A percentile compares a stretch with the other conserved stretches of the same genome.
phyloP scores from a whole-genome alignment of 2,888 invertebrate genomes.

The Xestia c-nigrum region DNA sequence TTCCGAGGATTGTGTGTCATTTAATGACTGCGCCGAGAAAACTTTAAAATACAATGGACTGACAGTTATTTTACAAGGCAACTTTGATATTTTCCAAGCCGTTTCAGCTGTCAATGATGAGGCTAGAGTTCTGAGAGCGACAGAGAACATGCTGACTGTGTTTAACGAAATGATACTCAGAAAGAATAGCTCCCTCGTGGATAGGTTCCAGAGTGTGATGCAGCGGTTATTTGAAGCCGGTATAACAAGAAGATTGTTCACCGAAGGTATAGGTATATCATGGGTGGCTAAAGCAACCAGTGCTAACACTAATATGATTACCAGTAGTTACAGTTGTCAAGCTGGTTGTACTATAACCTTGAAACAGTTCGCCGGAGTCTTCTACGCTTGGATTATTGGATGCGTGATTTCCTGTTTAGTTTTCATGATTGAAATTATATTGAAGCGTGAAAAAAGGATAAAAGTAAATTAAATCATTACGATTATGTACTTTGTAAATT shows the following conservation, averaged over 20 bases:
- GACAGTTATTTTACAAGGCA: conserved; percentile 75
- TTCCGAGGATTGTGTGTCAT: conserved; percentile 73
- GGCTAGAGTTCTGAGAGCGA: conserved; percentile 74
- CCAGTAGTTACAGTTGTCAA: conserved; percentile 80
- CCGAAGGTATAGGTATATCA: conserved; percentile 78
- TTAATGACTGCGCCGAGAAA: conserved; percentile 72
- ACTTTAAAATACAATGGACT: conserved; percentile 74
- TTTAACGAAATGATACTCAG: conserved; percentile 82
- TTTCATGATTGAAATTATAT: conserved; percentile 74
- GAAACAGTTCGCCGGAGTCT: conserved; percentile 74
- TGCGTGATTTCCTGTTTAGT: conserved; percentile 72
- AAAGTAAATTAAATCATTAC: conserved; percentile 1
- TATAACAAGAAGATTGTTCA: conserved; percentile 76
- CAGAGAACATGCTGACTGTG: conserved; percentile 76
- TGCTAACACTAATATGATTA: conserved; percentile 73
- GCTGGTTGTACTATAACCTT: conserved; percentile 80
- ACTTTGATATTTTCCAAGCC: conserved; percentile 76
- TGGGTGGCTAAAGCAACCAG: conserved; percentile 73
- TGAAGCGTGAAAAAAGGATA: conserved; percentile 24
- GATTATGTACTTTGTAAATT: not conserved
- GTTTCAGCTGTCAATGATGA: conserved; percentile 77
- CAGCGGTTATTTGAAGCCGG: conserved; percentile 81
- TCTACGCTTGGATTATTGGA: conserved; percentile 75
- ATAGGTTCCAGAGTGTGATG: conserved; percentile 69
- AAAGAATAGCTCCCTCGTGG: conserved; percentile 71